phyloP scores from a whole-genome alignment of 2,797 vertebrate genomes.

The Platalea minor region DNA sequence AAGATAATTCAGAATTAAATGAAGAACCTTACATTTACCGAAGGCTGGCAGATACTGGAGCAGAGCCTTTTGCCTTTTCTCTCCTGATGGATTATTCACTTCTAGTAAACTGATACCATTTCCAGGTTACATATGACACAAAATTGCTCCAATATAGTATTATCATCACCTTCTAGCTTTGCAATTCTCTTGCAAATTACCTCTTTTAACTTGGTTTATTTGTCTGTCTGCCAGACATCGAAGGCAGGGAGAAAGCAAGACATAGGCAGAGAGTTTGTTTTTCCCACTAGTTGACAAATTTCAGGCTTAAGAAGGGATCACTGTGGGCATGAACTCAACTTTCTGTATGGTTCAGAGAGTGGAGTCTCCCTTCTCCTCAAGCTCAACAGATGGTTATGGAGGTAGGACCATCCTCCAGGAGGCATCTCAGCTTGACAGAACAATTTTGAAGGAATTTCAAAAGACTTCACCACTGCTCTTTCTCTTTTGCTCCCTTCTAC shows the following conservation, averaged over 20 bases:
- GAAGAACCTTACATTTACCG: not conserved
- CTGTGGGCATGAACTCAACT: not conserved
- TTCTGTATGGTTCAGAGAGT: not conserved
- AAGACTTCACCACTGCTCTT: not conserved
- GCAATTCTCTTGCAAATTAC: not conserved
- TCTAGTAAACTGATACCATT: not conserved
- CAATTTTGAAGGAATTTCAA: not conserved
- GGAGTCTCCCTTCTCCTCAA: not conserved
- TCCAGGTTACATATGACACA: not conserved
- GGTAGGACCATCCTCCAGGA: not conserved
- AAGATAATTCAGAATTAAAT: not conserved
- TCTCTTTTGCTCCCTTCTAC: not conserved
- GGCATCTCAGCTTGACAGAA: not conserved
- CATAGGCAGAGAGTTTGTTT: not conserved
- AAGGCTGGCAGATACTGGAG: not conserved
- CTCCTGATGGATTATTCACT: not conserved
- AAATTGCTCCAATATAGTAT: not conserved
- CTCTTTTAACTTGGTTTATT: not conserved
- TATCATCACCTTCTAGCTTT: not conserved
- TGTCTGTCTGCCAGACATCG: not conserved
- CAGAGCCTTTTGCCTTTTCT: not conserved
- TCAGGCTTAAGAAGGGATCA: not conserved
- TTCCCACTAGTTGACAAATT: not conserved
- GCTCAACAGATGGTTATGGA: not conserved
- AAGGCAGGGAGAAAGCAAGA: not conserved